Evolutionary conservation across 2,888 invertebrate genomes (phyloP).

Genomic region (Hypselothyrea guttata): DNA sequence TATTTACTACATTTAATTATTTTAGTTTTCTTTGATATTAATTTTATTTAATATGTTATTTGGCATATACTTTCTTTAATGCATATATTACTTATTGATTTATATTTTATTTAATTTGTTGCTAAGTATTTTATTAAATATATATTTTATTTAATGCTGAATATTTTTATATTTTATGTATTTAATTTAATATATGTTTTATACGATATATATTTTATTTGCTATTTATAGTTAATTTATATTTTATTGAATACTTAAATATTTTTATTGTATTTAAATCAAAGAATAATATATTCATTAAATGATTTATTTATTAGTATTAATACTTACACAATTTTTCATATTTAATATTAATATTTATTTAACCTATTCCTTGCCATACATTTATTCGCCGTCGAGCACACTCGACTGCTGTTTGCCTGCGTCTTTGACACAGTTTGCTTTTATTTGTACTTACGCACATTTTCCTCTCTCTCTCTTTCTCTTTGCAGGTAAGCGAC

Average conservation of each 20-base stretch:
- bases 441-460: slow-evolving; percentile 18
- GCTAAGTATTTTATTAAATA: background rate
- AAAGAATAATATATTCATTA: background rate
- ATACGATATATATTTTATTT: background rate
- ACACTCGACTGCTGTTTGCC: too few species aligned
- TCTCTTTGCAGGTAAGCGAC: slow-evolving; percentile 65
- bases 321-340: too few species aligned
- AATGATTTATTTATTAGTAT: background rate
- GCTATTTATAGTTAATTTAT: background rate
- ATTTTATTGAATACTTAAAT: background rate
- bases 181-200: background rate
- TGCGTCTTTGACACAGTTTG: slow-evolving; percentile 1
- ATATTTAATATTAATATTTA: background rate
- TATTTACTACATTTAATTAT: too few species aligned
- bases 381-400: background rate
- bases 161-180: background rate
- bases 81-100: too few species aligned
- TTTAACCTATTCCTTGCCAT: background rate
- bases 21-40: too few species aligned
- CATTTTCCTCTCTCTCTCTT: slow-evolving; percentile 16
- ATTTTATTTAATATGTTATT: too few species aligned
- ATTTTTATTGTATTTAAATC: background rate
- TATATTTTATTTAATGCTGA: background rate
- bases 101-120: too few species aligned
- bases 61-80: too few species aligned